Conservation (phyloP, 1,140 invertebrate genomes). For the Cryptotermes secundus region DNA sequence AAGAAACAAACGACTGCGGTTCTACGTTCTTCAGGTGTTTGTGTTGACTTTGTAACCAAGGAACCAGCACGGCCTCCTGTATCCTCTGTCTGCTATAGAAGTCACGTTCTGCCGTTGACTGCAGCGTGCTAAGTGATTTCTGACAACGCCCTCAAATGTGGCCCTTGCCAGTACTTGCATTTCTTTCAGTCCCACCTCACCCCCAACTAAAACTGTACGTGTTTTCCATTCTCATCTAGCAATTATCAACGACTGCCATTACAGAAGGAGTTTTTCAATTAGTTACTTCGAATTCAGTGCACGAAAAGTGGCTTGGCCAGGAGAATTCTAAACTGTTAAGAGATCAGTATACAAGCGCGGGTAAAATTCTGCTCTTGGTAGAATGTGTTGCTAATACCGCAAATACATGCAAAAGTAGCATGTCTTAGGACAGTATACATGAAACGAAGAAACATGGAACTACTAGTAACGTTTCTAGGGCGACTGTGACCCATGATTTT, state of each 20-base stretch:
- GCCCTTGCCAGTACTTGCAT: not conserved
- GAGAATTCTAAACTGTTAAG: too few species aligned
- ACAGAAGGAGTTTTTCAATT: not conserved
- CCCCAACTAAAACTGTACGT: not conserved
- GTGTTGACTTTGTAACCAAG: not conserved
- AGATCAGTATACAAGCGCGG: too few species aligned
- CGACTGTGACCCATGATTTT: too few species aligned
- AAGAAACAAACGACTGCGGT: not conserved
- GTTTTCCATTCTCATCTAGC: not conserved
- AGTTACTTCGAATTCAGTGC: too few species aligned
- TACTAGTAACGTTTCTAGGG: too few species aligned
- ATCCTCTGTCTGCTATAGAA: not conserved
- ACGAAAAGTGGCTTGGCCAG: too few species aligned
- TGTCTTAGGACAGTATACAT: too few species aligned
- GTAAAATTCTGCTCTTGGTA: too few species aligned
- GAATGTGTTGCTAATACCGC: too few species aligned
- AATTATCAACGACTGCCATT: not conserved
- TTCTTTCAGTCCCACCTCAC: not conserved
- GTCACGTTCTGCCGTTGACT: not conserved
- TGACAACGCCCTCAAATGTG: not conserved
- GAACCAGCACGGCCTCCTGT: not conserved
- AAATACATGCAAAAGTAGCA: too few species aligned
- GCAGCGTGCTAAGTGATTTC: conserved; percentile 12
- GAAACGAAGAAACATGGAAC: too few species aligned
- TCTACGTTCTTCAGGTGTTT: not conserved